Conservation (phyloP, 1,140 invertebrate species). For the Orchesella cincta region DNA sequence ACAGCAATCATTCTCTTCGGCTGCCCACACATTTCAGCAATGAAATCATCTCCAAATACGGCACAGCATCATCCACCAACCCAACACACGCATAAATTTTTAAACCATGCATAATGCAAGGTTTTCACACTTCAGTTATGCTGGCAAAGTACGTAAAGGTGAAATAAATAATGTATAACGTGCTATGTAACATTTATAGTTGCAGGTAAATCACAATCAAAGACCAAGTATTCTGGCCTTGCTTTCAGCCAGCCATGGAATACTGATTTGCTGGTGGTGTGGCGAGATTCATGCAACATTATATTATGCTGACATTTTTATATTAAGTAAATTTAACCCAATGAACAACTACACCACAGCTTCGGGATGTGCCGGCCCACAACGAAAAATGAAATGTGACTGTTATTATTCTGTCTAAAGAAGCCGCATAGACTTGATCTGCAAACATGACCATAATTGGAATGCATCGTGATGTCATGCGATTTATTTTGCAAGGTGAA, state of each 20-base stretch:
- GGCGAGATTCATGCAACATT: neutral
- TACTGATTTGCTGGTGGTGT: neutral
- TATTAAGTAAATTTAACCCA: neutral
- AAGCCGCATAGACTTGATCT: neutral
- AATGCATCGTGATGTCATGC: neutral
- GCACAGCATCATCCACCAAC: neutral
- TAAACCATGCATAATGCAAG: neutral
- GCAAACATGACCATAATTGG: neutral
- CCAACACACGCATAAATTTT: neutral
- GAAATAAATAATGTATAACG: neutral
- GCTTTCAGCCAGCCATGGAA: neutral
- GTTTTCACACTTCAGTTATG: neutral
- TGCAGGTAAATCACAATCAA: neutral
- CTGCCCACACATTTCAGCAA: conserved; percentile 7
- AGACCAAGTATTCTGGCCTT: too few species aligned
- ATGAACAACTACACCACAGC: neutral
- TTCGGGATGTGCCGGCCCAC: neutral
- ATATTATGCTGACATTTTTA: too few species aligned
- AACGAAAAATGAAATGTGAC: neutral
- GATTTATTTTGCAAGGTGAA: neutral
- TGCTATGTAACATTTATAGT: neutral
- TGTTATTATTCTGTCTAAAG: neutral
- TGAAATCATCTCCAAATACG: conserved; percentile 18
- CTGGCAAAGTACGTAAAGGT: neutral
- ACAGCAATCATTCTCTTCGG: too few species aligned